Base-by-base conservation (phyloP, 2,797 vertebrate genomes). In the Paratrypauchen microcephalus region DNA sequence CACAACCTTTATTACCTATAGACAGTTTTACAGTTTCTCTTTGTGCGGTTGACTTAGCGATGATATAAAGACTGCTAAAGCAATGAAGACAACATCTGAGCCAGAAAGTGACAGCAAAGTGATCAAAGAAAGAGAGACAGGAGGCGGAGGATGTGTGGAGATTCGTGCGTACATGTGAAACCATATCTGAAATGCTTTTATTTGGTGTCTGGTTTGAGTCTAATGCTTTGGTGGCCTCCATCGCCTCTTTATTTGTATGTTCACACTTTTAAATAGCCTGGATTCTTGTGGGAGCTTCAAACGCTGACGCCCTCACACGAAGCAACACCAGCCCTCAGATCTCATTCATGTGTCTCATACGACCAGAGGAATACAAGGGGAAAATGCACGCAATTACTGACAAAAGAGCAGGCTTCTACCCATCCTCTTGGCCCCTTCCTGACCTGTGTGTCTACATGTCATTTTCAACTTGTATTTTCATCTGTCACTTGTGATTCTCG, bases 271-370 rank as follows among this genome's bases (percentile, higher is more conserved):
- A 32, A 45, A 24, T 26, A 54, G n/a, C 12, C 23, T 66, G 13
- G 16, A 68, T 78, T 76, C 68, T 70, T 69, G 65, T 32, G 24
- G 61, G 64, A 69, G 70, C 77, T 85, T 84, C 79, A 83, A 79
- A 86, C 71, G 63, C 6, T 16, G 23, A 73, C 23, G 24, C 24
- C 45, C 65, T 36, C 9, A 59, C 26, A 56, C 21, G 1, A 13
- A 4, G 55, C 65, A 30, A 36, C 28, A 19, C 76, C 30, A 56
- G 75, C 61, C 71, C 75, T 85, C 73, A 83, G 74, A 82, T 89
- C 73, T 77, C 26, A 74, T 66, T 76, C 60, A 78, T 73, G 55
- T 24, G 75, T 78, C 73, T 71, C 12, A 11, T 74, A 61, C 73
- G 65, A 73, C 68, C 72, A 80, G 39, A 60, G 45, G 66, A 79